phyloP scores from a whole-genome alignment of 1,140 invertebrate species.

The Vanessa tameamea region DNA sequence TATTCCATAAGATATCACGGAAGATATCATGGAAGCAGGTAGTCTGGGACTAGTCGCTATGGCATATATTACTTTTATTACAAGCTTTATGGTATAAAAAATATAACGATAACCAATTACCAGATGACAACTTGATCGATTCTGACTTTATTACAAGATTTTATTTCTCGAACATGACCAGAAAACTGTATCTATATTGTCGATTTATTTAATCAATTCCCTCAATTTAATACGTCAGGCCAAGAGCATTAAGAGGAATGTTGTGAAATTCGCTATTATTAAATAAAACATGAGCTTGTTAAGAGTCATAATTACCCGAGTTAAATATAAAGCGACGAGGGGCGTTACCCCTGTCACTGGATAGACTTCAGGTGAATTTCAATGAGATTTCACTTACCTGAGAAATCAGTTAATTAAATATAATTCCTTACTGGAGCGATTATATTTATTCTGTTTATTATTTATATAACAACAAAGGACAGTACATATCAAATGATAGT shows the following conservation, averaged over 20 bases:
- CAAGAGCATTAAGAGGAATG: background rate
- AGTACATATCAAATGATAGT: no score
- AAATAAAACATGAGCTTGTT: constrained; percentile 16
- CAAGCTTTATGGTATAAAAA: no score
- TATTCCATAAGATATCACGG: no score
- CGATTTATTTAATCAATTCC: background rate
- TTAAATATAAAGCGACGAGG: constrained; percentile 24
- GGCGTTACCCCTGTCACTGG: background rate
- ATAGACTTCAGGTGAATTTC: constrained; percentile 22
- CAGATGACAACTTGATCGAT: no score
- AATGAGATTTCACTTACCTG: constrained; percentile 21
- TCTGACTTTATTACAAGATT: background rate
- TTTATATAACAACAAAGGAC: no score
- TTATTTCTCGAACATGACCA: background rate
- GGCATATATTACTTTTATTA: no score
- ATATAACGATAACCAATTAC: no score
- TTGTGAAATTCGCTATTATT: constrained; percentile 3
- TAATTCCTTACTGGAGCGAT: constrained; percentile 5
- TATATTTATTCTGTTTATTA: background rate
- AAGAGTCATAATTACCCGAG: constrained; percentile 22
- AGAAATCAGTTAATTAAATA: constrained; percentile 14
- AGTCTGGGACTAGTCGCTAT: no score
- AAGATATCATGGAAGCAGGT: no score
- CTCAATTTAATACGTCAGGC: background rate
- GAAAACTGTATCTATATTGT: background rate